Evolutionary conservation across 2,113 vertebrate species (phyloP).

Genomic region (Gallinago jamesoni): DNA sequence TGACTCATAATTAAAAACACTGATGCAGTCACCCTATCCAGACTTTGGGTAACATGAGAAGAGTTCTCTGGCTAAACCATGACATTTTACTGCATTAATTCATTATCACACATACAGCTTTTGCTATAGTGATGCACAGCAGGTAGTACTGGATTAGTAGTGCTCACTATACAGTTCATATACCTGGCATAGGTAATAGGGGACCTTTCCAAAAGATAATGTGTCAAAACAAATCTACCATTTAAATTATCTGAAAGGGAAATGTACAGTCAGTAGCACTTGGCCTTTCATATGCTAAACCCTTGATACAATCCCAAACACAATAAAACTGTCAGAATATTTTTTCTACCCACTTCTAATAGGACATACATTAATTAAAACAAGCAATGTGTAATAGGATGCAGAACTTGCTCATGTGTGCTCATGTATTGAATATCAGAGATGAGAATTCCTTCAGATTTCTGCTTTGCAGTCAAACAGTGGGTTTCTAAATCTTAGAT

Average conservation of each 20-base stretch:
- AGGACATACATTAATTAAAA: slow-evolving; percentile 40
- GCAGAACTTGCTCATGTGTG: not conserved
- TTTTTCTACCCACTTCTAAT: slow-evolving; percentile 2
- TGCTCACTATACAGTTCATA: not conserved
- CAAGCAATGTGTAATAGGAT: not conserved
- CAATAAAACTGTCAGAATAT: slow-evolving; percentile 29
- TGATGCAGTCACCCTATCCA: slow-evolving; percentile 5
- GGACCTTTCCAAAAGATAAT: slow-evolving; percentile 5
- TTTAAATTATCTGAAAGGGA: slow-evolving; percentile 16
- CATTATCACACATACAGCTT: not conserved
- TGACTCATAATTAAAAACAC: slow-evolving; percentile 68
- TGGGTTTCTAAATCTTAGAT: not conserved
- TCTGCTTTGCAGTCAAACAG: not conserved
- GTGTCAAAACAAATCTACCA: not conserved
- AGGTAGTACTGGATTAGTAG: not conserved
- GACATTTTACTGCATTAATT: slow-evolving; percentile 10
- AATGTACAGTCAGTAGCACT: slow-evolving; percentile 26
- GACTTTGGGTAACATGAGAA: slow-evolving; percentile 29
- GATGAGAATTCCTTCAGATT: slow-evolving; percentile 13
- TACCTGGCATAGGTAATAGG: slow-evolving; percentile 16
- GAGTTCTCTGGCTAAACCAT: not conserved
- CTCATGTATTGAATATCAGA: slow-evolving; percentile 19
- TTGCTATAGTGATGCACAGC: not conserved
- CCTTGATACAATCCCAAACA: slow-evolving; percentile 3
- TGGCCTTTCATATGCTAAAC: not conserved